Conservation (phyloP, 2,888 invertebrate species). For the Muschampia plurimacula region DNA sequence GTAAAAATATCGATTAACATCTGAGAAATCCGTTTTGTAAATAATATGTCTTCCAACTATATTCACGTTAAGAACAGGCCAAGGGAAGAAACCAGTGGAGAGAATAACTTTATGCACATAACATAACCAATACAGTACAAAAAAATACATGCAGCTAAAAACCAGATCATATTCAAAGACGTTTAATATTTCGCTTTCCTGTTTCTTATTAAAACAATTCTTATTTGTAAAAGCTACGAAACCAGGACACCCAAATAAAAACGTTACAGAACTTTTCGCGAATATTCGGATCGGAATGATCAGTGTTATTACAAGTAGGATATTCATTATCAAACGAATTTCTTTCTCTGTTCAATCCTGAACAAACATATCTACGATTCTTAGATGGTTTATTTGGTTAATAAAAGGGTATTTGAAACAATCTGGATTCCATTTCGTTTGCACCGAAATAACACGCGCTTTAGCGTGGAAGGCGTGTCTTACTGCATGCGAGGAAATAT, state of each 20-base stretch:
- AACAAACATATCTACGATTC: constrained; percentile 26
- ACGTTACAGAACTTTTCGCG: neutral
- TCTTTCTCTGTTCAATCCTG: constrained; percentile 15
- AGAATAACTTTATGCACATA: too few species aligned
- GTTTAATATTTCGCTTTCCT: neutral
- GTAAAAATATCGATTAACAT: constrained; percentile 1
- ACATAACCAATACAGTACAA: too few species aligned
- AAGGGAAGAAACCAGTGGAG: too few species aligned
- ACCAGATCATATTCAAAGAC: neutral
- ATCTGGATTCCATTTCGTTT: constrained; percentile 47
- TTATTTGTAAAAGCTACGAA: neutral
- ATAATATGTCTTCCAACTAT: neutral
- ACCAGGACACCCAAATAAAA: neutral
- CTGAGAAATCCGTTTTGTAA: constrained; percentile 11
- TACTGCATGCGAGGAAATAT: neutral
- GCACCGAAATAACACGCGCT: constrained; percentile 48
- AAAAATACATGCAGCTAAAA: too few species aligned
- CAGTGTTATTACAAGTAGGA: neutral
- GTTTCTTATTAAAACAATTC: neutral
- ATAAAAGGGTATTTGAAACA: constrained; percentile 46
- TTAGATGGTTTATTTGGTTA: constrained; percentile 45
- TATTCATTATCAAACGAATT: neutral
- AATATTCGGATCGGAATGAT: neutral
- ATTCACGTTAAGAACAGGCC: too few species aligned
- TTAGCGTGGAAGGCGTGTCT: neutral